Percentiles rank a stretch among this genome's conserved stretches.
Conservation (phyloP, 2,113 vertebrate genomes). For the Mola mola region DNA sequence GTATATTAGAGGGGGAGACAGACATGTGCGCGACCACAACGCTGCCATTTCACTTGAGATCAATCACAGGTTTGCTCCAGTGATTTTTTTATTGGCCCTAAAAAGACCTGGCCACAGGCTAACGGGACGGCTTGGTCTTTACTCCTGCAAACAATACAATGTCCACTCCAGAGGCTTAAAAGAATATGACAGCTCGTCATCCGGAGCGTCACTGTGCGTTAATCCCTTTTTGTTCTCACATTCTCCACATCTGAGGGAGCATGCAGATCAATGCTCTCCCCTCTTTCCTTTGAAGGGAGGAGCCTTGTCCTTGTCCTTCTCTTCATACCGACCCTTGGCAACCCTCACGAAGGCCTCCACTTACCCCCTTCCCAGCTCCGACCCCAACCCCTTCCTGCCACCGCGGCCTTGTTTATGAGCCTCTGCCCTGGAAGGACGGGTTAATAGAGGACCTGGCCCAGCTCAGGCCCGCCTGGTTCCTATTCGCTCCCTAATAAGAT, state of each 20-base stretch:
- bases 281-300: slow-evolving; percentile 67
- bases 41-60: slow-evolving; percentile 51
- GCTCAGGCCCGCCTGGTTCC: slow-evolving; percentile 75
- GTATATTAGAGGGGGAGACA: slow-evolving; percentile 14
- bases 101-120: slow-evolving; percentile 65
- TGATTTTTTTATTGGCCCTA: slow-evolving; percentile 61
- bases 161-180: slow-evolving; percentile 55
- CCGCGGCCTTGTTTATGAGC: slow-evolving; percentile 74
- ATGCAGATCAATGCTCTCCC: slow-evolving; percentile 61
- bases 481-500: slow-evolving; percentile 71
- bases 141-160: slow-evolving; percentile 56
- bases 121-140: slow-evolving; percentile 57
- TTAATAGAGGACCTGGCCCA: slow-evolving; percentile 74
- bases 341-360: slow-evolving; percentile 53
- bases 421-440: slow-evolving; percentile 71
- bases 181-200: slow-evolving; percentile 73
- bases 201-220: slow-evolving; percentile 53
- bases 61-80: slow-evolving; percentile 61
- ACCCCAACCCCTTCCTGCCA: slow-evolving; percentile 60
- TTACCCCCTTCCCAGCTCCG: slow-evolving; percentile 12
- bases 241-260: slow-evolving; percentile 65
- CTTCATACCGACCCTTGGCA: slow-evolving; percentile 3
- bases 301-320: slow-evolving; percentile 27
- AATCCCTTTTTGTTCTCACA: slow-evolving; percentile 59
- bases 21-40: slow-evolving; percentile 13